phyloP scores from a whole-genome alignment of 2,888 invertebrate genomes.

The Nipponacmea schrenckii region DNA sequence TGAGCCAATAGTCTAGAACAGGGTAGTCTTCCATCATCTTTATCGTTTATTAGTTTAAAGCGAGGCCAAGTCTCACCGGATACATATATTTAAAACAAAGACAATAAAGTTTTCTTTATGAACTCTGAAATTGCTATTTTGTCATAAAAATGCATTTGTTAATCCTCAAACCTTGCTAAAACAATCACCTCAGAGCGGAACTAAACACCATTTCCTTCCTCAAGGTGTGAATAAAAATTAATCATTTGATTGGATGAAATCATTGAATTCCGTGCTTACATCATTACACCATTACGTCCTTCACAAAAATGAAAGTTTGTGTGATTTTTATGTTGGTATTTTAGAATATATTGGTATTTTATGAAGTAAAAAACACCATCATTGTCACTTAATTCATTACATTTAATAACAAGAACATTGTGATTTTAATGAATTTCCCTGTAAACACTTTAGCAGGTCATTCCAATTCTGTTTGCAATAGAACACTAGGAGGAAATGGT shows the following conservation, averaged over 20 bases:
- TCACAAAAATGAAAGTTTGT: neutral
- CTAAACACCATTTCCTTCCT: neutral
- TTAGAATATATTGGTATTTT: neutral
- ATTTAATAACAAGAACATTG: neutral
- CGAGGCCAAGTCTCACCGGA: conserved; percentile 9
- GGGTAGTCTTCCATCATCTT: neutral
- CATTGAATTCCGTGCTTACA: neutral
- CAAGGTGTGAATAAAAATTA: conserved; percentile 5
- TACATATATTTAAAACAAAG: conserved; percentile 18
- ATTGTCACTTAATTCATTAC: conserved; percentile 2
- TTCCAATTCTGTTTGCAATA: too few species aligned
- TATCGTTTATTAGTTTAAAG: neutral
- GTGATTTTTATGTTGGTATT: neutral
- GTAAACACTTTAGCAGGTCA: too few species aligned
- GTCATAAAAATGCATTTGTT: conserved; percentile 18
- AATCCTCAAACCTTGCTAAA: neutral
- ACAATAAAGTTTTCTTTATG: conserved; percentile 16
- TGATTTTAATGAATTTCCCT: too few species aligned
- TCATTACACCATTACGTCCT: neutral
- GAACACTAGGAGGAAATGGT: neutral
- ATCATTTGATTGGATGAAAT: conserved; percentile 4
- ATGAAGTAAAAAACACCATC: conserved; percentile 1
- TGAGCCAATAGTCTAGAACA: neutral
- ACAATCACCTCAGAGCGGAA: conserved; percentile 5
- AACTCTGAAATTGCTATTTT: conserved; percentile 16